These are phyloP conservation scores for Cryptoleucopteryx plumbea DNA, from an alignment of 2,113 vertebrate genomes.

Conservation along the genomic window DNA sequence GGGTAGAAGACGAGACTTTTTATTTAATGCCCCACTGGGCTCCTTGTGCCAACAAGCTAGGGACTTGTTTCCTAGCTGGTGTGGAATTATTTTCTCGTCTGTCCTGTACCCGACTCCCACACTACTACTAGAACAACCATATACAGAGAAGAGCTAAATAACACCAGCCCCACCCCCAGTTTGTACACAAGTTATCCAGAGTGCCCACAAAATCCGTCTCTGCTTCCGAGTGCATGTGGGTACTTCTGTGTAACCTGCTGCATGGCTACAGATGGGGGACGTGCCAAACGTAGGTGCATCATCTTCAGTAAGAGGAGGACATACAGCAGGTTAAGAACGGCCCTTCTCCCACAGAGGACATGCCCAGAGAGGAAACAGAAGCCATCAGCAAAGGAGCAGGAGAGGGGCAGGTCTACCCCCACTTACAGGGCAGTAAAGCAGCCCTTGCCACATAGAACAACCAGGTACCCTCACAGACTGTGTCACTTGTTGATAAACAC, in stretches of 20 bases:
- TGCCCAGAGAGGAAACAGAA: neutral
- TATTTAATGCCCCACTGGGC: neutral
- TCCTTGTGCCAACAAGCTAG: neutral
- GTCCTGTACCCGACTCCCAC: neutral
- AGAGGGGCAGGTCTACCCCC: rapidly evolving
- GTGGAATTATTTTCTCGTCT: neutral
- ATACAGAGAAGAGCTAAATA: neutral
- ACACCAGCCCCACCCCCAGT: rapidly evolving
- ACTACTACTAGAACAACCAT: neutral
- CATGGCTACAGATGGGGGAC: no score
- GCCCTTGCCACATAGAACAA: neutral
- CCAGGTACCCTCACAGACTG: neutral
- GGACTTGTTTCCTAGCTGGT: neutral
- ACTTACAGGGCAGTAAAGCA: neutral
- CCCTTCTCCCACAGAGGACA: neutral
- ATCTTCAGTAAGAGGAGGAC: neutral
- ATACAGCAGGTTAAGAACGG: rapidly evolving
- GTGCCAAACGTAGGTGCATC: neutral
- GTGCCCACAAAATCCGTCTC: neutral
- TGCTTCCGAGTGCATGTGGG: neutral
- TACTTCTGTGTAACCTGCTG: neutral
- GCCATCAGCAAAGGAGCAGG: neutral
- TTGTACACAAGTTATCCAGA: neutral
- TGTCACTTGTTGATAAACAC: neutral
- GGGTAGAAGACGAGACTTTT: neutral